Conservation (phyloP, 1,140 invertebrate species). For the Meloidogyne exigua region DNA sequence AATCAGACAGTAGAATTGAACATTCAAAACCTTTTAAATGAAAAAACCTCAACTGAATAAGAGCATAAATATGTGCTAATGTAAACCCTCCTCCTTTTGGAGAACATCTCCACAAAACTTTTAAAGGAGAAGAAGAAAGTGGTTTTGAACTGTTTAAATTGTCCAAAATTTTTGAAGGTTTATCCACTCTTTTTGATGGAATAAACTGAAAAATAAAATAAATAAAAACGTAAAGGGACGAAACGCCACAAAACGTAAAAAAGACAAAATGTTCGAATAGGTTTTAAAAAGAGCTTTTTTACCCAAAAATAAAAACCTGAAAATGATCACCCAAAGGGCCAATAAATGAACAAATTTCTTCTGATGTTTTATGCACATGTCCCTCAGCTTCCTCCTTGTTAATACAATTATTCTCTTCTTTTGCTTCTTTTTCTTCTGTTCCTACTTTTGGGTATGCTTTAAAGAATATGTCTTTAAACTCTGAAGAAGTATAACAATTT, state of each 20-base stretch:
- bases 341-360: background rate
- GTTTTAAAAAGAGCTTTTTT: too few relatives aligned
- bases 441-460: constrained; percentile 42
- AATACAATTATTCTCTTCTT: background rate
- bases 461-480: constrained; percentile 46
- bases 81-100: constrained; percentile 53
- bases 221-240: background rate
- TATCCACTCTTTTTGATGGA: background rate
- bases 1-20: constrained; percentile 90
- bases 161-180: constrained; percentile 7
- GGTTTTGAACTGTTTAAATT: too few relatives aligned
- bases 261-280: background rate
- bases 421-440: too few relatives aligned
- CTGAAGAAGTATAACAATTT: constrained; percentile 43
- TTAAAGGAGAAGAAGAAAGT: background rate
- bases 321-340: constrained; percentile 13
- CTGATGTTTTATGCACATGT: background rate
- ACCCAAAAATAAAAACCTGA: constrained; percentile 15
- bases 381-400: background rate
- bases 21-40: constrained; percentile 69
- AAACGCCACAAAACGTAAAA: background rate
- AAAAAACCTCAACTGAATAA: constrained; percentile 43
- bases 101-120: constrained; percentile 48
- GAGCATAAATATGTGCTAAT: constrained; percentile 47
- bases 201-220: constrained; percentile 6